Base-by-base conservation (phyloP, 2,888 invertebrate genomes). In the Neocrepidodera transversa region DNA sequence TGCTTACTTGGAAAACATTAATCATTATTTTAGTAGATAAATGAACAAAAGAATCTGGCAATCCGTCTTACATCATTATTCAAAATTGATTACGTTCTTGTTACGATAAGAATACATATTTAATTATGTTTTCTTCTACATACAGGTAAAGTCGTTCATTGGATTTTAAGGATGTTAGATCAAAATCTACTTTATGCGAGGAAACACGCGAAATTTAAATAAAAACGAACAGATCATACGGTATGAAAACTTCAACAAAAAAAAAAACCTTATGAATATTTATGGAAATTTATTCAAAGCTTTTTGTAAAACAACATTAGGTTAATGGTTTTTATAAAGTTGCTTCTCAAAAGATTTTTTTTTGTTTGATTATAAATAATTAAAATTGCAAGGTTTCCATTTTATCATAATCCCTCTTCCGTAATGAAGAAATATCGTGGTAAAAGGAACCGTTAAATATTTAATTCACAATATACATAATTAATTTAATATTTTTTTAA, bases 111-210 rank as follows among this genome's bases (percentile, higher is more conserved):
- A 20, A 18, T 11, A 13, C 42, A 42, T 42, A 42, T 42, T 42
- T 42, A 42, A 42, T 42, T 42, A 20, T 10, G 16, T 42, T 42
- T 20, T 42, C 6, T 35, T 35, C 13, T 20, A 13, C 35, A 35
- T 11, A 35, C 18, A 20, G 6, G 48, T 35, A 32, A 20, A 49
- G 35, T 13, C 23, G 45, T 26, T 32, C 32, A 32, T 13, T 32
- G 49, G 23, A 20, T 35, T 20, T n/a, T 35, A 35, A 49, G 23
- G 30, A 49, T 36, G 36, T 30, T 18, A 49, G 35, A 26, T 35
- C n/a, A 20, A 14, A 49, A 49, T 35, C 17, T 26, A 32, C 11
- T n/a, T 32, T 10, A n/a, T 18, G 42, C 8, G 1, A 11, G 20
- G 1, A 23, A 42, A 20, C 42, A 42, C 42, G 42, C 42, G n/a